Percentiles rank a stretch among this genome's conserved stretches.
These are phyloP conservation scores for Rhopalosiphum maidis DNA, from an alignment of 1,140 invertebrate species.

Conservation along the genomic window DNA sequence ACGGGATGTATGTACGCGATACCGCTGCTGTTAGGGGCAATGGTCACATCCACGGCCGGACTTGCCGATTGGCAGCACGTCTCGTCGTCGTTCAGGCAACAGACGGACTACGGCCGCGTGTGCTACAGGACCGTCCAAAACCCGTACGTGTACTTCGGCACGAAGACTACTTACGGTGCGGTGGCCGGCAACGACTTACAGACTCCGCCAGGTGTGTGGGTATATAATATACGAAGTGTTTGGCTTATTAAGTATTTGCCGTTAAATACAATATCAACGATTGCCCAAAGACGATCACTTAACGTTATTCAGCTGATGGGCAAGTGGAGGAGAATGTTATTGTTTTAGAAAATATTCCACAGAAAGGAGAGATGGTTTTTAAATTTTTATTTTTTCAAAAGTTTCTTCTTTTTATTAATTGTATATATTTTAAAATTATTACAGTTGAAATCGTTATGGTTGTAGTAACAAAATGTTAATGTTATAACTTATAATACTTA, in stretches of 20 bases:
- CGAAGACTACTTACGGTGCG: conserved; percentile 65
- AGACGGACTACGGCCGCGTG: neutral
- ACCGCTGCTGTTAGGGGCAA: neutral
- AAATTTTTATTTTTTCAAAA: neutral
- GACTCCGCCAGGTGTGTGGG: conserved; percentile 62
- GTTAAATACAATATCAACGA: no score
- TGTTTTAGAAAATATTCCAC: neutral
- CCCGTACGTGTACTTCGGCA: conserved; percentile 64
- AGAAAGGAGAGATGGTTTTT: neutral
- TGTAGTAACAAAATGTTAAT: neutral
- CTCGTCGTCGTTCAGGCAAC: neutral
- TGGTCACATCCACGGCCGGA: no score
- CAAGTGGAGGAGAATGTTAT: neutral
- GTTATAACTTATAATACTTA: neutral
- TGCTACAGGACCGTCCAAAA: conserved; percentile 61
- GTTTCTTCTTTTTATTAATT: neutral
- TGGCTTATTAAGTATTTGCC: no score
- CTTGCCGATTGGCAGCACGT: neutral
- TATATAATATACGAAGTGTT: neutral
- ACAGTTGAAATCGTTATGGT: neutral
- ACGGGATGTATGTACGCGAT: neutral
- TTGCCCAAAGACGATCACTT: neutral
- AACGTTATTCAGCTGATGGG: neutral
- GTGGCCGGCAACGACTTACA: conserved; percentile 62
- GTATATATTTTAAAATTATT: neutral